phyloP scores from a whole-genome alignment of 2,888 invertebrate genomes.

The Melinaea menophilus region DNA sequence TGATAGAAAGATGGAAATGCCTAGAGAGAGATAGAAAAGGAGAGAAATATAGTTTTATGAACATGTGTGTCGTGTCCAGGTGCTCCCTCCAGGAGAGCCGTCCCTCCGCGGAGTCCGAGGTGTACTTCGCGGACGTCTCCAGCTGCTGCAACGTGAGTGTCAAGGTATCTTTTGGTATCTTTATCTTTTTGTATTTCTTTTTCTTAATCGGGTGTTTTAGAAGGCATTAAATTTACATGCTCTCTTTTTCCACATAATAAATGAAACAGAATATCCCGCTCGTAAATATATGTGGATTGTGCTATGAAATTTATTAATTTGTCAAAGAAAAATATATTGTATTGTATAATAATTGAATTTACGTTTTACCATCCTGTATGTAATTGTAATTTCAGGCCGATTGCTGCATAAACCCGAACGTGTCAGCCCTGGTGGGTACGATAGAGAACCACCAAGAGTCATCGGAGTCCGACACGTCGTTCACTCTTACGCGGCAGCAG shows the following conservation, averaged over 20 bases:
- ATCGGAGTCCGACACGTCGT: conserved; percentile 70
- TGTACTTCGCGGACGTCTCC: conserved; percentile 91
- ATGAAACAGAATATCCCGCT: too few relatives aligned
- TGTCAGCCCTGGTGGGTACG: conserved; percentile 69
- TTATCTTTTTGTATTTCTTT: neutral
- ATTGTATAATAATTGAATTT: too few relatives aligned
- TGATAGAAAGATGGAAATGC: too few relatives aligned
- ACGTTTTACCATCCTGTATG: too few relatives aligned
- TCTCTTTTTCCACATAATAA: too few relatives aligned
- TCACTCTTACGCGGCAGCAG: conserved; percentile 66
- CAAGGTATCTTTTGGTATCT: conserved; percentile 51
- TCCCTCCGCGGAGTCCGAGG: conserved; percentile 83
- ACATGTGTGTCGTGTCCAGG: conserved; percentile 37
- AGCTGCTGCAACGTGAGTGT: conserved; percentile 89
- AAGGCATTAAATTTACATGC: too few relatives aligned
- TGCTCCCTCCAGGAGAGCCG: conserved; percentile 68
- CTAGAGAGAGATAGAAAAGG: too few relatives aligned
- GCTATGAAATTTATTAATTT: too few relatives aligned
- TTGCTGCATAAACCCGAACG: conserved; percentile 67
- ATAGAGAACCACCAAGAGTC: conserved; percentile 73
- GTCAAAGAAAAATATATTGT: too few relatives aligned
- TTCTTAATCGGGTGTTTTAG: too few relatives aligned
- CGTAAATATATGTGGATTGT: too few relatives aligned
- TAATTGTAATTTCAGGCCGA: conserved; percentile 56
- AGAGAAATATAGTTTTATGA: neutral